Conservation (phyloP, 2,797 vertebrate genomes). For the Sebastes elongatus region DNA sequence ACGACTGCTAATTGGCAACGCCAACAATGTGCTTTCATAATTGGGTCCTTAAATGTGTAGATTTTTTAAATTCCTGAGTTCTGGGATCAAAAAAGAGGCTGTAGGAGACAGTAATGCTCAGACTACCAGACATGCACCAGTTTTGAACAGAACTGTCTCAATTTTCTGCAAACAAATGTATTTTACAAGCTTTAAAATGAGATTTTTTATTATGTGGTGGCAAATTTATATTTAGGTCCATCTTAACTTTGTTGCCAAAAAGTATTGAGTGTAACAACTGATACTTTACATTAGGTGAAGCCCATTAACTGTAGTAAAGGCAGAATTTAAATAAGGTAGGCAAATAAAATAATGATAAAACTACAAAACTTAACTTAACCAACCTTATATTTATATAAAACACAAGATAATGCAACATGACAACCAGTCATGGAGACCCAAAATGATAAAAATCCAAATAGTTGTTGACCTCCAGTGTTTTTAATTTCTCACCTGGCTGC, state of each 20-base stretch:
- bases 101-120: not conserved
- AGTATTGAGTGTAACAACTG: not conserved
- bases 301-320: not conserved
- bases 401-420: not conserved
- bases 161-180: not conserved
- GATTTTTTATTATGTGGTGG: rapidly evolving
- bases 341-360: not conserved
- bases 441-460: not conserved
- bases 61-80: not conserved
- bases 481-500: not conserved
- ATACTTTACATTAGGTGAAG: not conserved
- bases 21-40: not conserved
- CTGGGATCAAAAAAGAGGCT: not conserved
- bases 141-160: not conserved
- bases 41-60: not conserved
- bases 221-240: not conserved
- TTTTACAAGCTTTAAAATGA: not conserved
- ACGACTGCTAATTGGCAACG: not conserved
- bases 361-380: not conserved
- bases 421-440: not conserved
- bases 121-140: not conserved
- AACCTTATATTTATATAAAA: not conserved
- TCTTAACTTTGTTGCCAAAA: not conserved
- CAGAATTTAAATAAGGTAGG: not conserved
- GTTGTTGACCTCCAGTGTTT: not conserved